Evolutionary conservation across 2,113 vertebrate species (phyloP), one percentile per base, ranked within the genome.

Genomic region (Lichenostomus cassidix): DNA sequence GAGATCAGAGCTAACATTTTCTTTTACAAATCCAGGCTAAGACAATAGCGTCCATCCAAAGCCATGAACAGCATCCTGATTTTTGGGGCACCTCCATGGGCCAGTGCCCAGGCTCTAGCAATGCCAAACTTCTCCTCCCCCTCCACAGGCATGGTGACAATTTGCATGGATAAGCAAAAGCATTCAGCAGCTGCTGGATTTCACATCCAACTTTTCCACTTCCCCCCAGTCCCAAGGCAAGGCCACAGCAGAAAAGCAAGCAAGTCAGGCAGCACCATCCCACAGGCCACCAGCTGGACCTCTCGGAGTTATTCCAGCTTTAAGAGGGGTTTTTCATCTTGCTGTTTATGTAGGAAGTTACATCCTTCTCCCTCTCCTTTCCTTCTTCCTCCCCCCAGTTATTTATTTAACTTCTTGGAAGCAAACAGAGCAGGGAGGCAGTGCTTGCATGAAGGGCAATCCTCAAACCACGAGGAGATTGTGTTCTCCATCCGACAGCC

Each of bases 111-210:
- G n/a, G 41, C 53, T 80, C 33, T 33, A 49, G 35, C 46, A 83
- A 29, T 29, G 75, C 67, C 82, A 83, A 90, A 46, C 49, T 85
- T 44, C 73, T 86, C 80, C 67, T 83, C 50, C 46, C 18, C 7
- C 35, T 52, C 31, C 2, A 3, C 14, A 46, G 63, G 59, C 59
- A 58, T 0, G 0, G 59, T 42, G 79, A 79, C 52, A 78, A 83
- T 67, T 67, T 92, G 50, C 71, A 78, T 6, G 33, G 76, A 52
- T 63, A 70, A 92, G 71, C 59, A 59, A 37, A 94, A 93, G 39
- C 37, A 81, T 63, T 83, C 55, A 74, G 69, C 90, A 93, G 86
- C 83, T 93, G 92, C 39, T 63, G n/a, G 49, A 83, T 83, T 90
- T 88, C 71, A 86, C 59, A 83, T 60, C 70, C 53, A 75, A 46